phyloP scores from a whole-genome alignment of 2,888 invertebrate genomes.

The Pollenia griseotomentosa region DNA sequence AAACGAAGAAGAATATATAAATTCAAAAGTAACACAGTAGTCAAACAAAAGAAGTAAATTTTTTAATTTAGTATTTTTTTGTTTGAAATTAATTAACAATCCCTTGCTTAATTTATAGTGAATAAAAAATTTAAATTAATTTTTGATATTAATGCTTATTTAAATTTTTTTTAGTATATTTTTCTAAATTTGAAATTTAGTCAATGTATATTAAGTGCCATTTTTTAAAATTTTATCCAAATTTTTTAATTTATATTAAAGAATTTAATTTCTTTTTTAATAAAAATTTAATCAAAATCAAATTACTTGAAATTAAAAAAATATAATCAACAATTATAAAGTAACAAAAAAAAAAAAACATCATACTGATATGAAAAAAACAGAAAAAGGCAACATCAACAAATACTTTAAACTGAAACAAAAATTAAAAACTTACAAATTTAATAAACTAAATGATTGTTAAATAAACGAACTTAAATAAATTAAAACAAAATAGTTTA shows the following conservation, averaged over 20 bases:
- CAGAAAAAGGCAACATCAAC: conserved; percentile 14
- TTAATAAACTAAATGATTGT: conserved; percentile 45
- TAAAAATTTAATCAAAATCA: conserved; percentile 46
- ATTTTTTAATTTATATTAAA: background rate
- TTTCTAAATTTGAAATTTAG: background rate
- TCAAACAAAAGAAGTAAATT: too few relatives aligned
- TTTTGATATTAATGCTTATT: too few relatives aligned
- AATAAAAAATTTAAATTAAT: too few relatives aligned
- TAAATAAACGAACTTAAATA: conserved; percentile 9
- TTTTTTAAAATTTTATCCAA: conserved; percentile 39
- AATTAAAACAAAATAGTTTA: conserved; percentile 56
- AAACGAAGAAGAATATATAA: too few relatives aligned
- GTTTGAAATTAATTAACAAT: too few relatives aligned
- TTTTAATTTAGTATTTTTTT: too few relatives aligned
- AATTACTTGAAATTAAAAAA: conserved; percentile 45
- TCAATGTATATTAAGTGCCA: conserved; percentile 28
- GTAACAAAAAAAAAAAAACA: background rate
- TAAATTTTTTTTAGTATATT: background rate
- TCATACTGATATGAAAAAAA: conserved; percentile 16
- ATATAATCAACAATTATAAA: conserved; percentile 42
- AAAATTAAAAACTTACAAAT: conserved; percentile 37
- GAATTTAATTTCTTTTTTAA: background rate
- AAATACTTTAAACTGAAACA: conserved; percentile 44
- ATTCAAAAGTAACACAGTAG: too few relatives aligned
- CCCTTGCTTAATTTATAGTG: too few relatives aligned